These are phyloP conservation scores for Eulemur mongoz DNA, from an alignment of 2,797 vertebrate genomes.

Conservation along the genomic window DNA sequence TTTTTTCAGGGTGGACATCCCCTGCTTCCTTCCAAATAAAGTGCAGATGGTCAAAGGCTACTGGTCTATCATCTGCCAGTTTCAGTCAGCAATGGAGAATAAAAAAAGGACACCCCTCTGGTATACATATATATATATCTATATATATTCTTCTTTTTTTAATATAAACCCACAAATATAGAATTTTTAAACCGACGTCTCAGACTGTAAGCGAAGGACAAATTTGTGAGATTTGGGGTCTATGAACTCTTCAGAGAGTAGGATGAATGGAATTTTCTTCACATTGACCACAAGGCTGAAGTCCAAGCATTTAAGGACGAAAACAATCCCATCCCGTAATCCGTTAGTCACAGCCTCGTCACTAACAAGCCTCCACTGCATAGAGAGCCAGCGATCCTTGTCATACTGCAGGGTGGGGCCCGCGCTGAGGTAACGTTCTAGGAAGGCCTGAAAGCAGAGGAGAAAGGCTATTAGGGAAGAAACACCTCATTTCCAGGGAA, in stretches of 20 bases:
- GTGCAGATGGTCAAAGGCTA: constrained; percentile 86
- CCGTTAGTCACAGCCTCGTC: constrained; percentile 95
- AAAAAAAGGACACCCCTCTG: constrained; percentile 70
- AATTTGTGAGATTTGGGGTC: constrained; percentile 98
- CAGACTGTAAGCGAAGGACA: constrained; percentile 95
- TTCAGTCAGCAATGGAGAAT: constrained; percentile 80
- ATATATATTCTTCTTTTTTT: neutral
- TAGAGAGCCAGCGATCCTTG: constrained; percentile 93
- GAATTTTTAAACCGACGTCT: constrained; percentile 92
- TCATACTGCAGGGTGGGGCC: constrained; percentile 96
- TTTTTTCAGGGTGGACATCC: constrained; percentile 65
- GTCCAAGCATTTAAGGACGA: constrained; percentile 95
- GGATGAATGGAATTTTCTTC: constrained; percentile 95
- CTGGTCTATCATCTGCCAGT: constrained; percentile 84
- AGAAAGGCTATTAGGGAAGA: neutral
- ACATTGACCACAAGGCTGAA: constrained; percentile 94
- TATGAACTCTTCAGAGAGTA: constrained; percentile 94
- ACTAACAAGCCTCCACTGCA: constrained; percentile 96
- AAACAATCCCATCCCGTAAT: constrained; percentile 91
- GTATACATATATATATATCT: constrained; percentile 46
- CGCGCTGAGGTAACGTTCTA: constrained; percentile 94
- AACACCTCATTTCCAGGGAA: neutral
- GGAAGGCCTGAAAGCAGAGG: constrained; percentile 91
- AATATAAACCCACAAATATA: constrained; percentile 78
- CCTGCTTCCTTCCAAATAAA: constrained; percentile 83